Conservation (phyloP, 1,140 invertebrate species). For the Paraescarpia echinospica region DNA sequence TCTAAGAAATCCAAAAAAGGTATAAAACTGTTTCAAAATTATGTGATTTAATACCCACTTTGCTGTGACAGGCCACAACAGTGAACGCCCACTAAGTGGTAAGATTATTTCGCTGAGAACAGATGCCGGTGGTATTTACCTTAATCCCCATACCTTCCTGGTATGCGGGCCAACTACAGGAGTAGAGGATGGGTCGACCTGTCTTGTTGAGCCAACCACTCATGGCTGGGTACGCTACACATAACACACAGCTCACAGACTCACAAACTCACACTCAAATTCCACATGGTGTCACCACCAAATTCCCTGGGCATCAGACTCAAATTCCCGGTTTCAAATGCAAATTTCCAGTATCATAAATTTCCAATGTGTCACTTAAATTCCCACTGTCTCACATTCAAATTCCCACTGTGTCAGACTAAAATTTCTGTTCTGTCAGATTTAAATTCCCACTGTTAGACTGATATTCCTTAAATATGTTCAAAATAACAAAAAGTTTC, state of each 20-base stretch:
- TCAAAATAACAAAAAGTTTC: background rate
- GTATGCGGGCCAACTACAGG: slow-evolving; percentile 96
- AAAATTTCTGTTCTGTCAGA: too few species aligned
- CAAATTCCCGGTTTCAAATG: too few species aligned
- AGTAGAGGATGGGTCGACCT: slow-evolving; percentile 90
- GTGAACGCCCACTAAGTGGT: too few species aligned
- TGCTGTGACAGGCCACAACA: too few species aligned
- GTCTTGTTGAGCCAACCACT: slow-evolving; percentile 83
- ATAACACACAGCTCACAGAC: slow-evolving; percentile 1
- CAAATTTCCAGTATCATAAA: too few species aligned
- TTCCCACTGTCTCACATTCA: too few species aligned
- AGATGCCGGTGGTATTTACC: background rate
- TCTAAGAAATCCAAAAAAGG: too few species aligned
- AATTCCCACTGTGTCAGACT: too few species aligned
- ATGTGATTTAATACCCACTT: too few species aligned
- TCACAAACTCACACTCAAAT: background rate
- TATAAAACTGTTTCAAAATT: too few species aligned
- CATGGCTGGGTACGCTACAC: slow-evolving; percentile 83
- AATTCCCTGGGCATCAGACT: background rate
- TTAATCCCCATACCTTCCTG: slow-evolving; percentile 73
- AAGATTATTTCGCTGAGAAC: background rate
- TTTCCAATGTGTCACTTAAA: too few species aligned
- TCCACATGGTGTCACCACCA: background rate
- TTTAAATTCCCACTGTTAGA: too few species aligned
- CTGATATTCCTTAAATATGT: background rate